Conservation (phyloP, 2,888 invertebrate species). For the Adela reaumurella region DNA sequence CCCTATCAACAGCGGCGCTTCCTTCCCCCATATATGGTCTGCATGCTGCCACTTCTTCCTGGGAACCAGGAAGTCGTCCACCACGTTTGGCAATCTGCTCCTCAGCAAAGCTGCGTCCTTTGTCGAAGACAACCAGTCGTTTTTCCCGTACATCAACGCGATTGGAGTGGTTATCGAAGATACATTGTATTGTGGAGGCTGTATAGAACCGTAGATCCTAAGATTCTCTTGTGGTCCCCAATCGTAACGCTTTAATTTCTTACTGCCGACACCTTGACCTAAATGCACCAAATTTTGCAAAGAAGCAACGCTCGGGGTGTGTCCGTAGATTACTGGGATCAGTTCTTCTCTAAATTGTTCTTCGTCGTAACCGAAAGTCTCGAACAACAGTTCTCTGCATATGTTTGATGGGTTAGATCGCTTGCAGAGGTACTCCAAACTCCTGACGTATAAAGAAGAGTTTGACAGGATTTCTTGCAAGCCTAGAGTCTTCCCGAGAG, state of each 20-base stretch:
- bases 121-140: constrained; percentile 63
- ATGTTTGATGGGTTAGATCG: constrained; percentile 44
- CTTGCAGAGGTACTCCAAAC: too few species aligned
- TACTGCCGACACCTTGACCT: constrained; percentile 40
- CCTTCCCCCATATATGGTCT: constrained; percentile 32
- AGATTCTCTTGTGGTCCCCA: constrained; percentile 30
- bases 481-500: background rate
- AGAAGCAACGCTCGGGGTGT: constrained; percentile 53
- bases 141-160: constrained; percentile 27
- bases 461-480: background rate
- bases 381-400: constrained; percentile 54
- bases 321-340: constrained; percentile 50
- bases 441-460: background rate
- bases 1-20: constrained; percentile 16
- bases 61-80: constrained; percentile 57
- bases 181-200: constrained; percentile 35
- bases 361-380: constrained; percentile 54
- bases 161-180: constrained; percentile 30
- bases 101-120: constrained; percentile 53
- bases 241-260: constrained; percentile 33
- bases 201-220: constrained; percentile 24
- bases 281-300: constrained; percentile 43
- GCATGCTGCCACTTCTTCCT: constrained; percentile 44
- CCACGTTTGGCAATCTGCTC: constrained; percentile 51
- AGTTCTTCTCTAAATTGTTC: constrained; percentile 50